Percentiles rank a stretch among this genome's conserved stretches.
These are phyloP conservation scores for Albula glossodonta DNA, from an alignment of 2,113 vertebrate species.

Conservation along the genomic window DNA sequence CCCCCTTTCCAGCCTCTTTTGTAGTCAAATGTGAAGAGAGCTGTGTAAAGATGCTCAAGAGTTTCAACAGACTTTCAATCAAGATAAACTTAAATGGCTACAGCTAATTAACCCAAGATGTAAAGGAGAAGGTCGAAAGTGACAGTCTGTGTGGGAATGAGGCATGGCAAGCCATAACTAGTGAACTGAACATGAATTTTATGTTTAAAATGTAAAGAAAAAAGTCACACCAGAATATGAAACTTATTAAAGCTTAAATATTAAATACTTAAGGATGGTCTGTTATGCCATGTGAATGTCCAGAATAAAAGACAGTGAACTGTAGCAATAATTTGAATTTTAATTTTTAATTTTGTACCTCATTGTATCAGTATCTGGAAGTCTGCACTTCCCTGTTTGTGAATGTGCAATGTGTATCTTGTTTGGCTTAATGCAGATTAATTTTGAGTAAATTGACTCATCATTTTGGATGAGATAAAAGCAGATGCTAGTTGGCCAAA, in stretches of 20 bases:
- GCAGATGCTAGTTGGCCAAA: not conserved
- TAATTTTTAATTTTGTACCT: not conserved
- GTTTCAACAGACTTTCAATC: not conserved
- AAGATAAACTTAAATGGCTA: constrained; percentile 5
- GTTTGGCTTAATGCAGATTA: not conserved
- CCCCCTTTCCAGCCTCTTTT: not conserved
- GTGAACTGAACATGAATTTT: no score
- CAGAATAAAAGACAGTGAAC: not conserved
- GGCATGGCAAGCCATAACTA: not conserved
- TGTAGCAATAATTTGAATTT: not conserved
- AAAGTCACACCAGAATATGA: no score
- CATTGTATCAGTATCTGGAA: not conserved
- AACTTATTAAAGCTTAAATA: no score
- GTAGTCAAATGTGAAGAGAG: constrained; percentile 10
- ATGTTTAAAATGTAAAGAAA: no score
- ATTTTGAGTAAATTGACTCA: not conserved
- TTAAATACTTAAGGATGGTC: not conserved
- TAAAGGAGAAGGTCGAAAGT: not conserved
- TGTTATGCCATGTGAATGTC: not conserved
- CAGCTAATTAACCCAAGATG: not conserved
- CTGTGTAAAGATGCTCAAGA: not conserved
- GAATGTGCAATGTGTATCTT: not conserved
- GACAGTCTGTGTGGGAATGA: not conserved
- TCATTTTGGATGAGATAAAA: not conserved
- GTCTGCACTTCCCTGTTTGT: not conserved